A percentile compares a stretch with the other conserved stretches of the same genome.
Evolutionary conservation across 2,113 vertebrate genomes (phyloP).

Genomic region (Artemisiospiza belli): DNA sequence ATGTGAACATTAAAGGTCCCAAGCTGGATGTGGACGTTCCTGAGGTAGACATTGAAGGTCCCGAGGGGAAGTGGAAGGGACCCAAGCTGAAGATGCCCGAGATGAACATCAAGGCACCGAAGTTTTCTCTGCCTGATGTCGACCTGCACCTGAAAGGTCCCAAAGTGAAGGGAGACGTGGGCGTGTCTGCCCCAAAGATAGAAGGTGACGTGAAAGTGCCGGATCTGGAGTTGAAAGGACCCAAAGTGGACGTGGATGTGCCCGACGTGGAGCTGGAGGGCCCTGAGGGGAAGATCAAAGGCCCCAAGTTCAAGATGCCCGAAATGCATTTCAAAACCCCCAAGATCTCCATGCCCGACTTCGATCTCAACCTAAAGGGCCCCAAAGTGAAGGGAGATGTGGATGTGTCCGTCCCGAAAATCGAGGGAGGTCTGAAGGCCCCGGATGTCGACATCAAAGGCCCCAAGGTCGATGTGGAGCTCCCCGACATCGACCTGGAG

Average conservation of each 20-base stretch:
- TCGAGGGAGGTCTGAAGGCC: neutral
- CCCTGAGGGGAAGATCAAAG: neutral
- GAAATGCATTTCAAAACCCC: neutral
- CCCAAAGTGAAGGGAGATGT: neutral
- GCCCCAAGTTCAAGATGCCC: neutral
- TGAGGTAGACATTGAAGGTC: neutral
- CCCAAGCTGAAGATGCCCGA: constrained; percentile 46
- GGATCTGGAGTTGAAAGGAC: constrained; percentile 2
- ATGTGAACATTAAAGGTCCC: neutral
- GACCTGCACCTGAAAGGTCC: constrained; percentile 57
- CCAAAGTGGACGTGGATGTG: constrained; percentile 29
- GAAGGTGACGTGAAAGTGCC: constrained; percentile 20
- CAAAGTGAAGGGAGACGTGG: constrained; percentile 18
- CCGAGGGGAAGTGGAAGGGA: neutral
- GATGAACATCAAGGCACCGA: constrained; percentile 4
- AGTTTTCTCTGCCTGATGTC: constrained; percentile 44
- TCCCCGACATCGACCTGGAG: rapidly evolving
- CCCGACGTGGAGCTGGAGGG: neutral
- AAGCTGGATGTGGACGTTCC: constrained; percentile 17
- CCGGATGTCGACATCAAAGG: rapidly evolving
- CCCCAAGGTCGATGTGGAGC: rapidly evolving
- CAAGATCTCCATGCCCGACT: constrained; percentile 30
- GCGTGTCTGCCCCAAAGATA: neutral
- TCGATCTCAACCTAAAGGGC: constrained; percentile 25
- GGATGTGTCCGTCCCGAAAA: rapidly evolving